A percentile compares a stretch with the other conserved stretches of the same genome.
These are phyloP conservation scores for Apotomis turbidana DNA, from an alignment of 2,888 invertebrate genomes.

Conservation along the genomic window DNA sequence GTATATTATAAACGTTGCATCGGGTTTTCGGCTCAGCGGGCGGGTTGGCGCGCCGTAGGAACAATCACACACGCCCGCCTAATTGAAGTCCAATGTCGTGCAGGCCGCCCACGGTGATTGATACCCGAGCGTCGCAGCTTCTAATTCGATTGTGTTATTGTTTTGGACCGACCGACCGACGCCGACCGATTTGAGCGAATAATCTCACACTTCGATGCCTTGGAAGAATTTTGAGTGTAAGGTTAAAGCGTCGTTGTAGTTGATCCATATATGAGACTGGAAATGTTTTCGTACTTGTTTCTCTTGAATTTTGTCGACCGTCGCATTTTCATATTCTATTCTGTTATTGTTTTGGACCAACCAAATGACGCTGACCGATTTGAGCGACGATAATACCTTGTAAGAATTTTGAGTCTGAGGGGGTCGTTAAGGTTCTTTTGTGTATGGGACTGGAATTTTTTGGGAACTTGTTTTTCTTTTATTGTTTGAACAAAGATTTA, in stretches of 20 bases:
- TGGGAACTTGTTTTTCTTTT: too few species aligned
- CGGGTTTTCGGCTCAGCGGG: constrained; percentile 26
- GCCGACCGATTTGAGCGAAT: constrained; percentile 23
- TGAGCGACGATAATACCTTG: too few species aligned
- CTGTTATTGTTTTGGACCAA: too few species aligned
- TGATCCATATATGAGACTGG: constrained; percentile 50
- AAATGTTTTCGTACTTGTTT: not conserved
- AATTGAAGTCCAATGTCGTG: constrained; percentile 83
- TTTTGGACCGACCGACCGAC: constrained; percentile 60
- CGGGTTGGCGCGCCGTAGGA: constrained; percentile 37
- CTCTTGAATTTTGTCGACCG: not conserved
- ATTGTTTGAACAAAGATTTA: too few species aligned
- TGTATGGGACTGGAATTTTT: too few species aligned
- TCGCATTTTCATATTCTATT: too few species aligned
- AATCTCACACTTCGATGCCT: constrained; percentile 19
- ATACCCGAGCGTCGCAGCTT: constrained; percentile 73
- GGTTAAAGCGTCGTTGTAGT: constrained; percentile 14
- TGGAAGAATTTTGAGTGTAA: constrained; percentile 52
- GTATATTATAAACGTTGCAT: constrained; percentile 13
- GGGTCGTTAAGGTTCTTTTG: too few species aligned
- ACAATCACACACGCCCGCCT: constrained; percentile 78
- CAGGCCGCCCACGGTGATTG: constrained; percentile 81
- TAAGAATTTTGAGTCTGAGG: too few species aligned
- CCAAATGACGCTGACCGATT: too few species aligned
- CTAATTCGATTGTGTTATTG: constrained; percentile 80